Base-by-base conservation (phyloP, 1,140 invertebrate genomes). In the Andricus grossulariae region DNA sequence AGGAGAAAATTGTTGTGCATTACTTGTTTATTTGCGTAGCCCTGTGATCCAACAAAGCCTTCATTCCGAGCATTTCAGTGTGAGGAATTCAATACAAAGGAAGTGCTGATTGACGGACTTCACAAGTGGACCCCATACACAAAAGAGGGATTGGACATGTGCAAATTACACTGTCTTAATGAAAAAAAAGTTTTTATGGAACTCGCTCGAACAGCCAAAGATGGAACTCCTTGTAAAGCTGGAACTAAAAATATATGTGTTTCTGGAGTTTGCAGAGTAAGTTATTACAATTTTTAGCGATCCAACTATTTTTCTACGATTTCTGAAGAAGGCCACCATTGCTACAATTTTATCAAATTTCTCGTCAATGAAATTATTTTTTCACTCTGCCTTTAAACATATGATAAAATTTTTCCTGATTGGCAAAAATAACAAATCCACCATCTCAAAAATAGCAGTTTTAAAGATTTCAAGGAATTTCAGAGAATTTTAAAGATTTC, bases 1-100 rank as follows among this genome's bases (percentile, higher is more conserved):
- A 32, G 0, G 0, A 32, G 25, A 32, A 32, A 45, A 45, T 45
- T 8, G 0, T 1, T 45, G 8, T 45, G 39, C 7, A 10, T 2
- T 45, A 1, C 0, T 45, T 8, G 8, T 45, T 8, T 8, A 45
- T 21, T 71, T 55, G 13, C 70, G 2, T 83, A 95, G 93, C 86
- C 91, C 8, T 95, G 95, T 90, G 91, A 82, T 86, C 91, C 86
- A 81, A 90, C 75, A 15, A 84, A 86, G 13, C 88, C 91, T 3
- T 90, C 90, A 32, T 95, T 93, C 84, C 87, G 94, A 55, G 92
- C 92, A 2, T 73, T 88, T 0, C 94, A 95, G 82, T 95, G 95
- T 85, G 73, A 91, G 10, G 91, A 92, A 70, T 93, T 93, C 83
- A 92, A 95, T 82, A 90, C 87, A 4, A 85, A 91, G 72, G 71